Evolutionary conservation across 1,140 invertebrate species (phyloP), one percentile per base, ranked within the genome.

Genomic region (Harpegnathos saltator): DNA sequence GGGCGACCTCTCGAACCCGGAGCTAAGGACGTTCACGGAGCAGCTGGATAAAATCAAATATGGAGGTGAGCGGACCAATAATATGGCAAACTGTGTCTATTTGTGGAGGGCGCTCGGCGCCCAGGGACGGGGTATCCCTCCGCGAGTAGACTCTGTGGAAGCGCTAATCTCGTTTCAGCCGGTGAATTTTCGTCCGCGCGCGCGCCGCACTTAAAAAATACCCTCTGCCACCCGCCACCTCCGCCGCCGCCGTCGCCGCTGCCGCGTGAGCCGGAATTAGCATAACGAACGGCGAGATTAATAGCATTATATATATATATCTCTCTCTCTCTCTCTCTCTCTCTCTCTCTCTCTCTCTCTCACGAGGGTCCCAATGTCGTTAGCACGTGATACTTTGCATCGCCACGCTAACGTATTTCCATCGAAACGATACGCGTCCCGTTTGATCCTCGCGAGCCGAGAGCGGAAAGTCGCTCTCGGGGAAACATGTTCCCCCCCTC

Each of bases 1-100:
- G 69, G 97, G 97, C 61, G 97, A 98, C 93, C 95, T 97, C 85
- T 98, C 97, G 24, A 98, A 98, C 95, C 96, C 97, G 7, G 97
- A 98, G 92, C 93, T 98, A 77, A 96, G 97, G 91, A 96, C 97
- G 94, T 95, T 98, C 90, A 98, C 97, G 71, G 97, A 98, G 93
- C 97, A 98, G 94, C 94, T 98, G 92, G 97, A 97, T 92, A 97
- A 97, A 95, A 98, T 98, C 87, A 96, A 96, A 92, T 98, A 97
- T 92, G 97, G 97, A 94, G 97, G 97, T 97, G 95, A 95, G 95
- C 85, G 50, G 78, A 26, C 12, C 63, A 52, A 71, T 86, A 83
- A 73, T 66, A n/a, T 85, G 44, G 74, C 38, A 19, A 58, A n/a
- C 22, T n/a, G 12, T 4, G 3, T 54, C 66, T 69, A 80, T 71